Evolutionary conservation across 2,797 vertebrate species (phyloP), one percentile per base, ranked within the genome.

Genomic region (Streptopelia turtur): DNA sequence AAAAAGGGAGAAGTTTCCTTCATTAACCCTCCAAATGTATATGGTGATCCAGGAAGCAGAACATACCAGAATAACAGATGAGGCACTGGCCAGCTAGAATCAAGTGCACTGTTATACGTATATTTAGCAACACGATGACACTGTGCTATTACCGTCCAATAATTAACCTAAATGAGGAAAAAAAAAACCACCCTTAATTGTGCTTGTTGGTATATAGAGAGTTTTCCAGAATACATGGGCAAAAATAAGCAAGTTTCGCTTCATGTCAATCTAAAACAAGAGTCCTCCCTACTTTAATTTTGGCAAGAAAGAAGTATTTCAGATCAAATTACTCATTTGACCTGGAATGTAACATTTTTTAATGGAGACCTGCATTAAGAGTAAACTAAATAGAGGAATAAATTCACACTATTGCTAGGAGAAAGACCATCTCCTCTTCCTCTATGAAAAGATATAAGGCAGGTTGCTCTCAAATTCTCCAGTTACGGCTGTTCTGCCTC

Each of bases 131-230:
- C 20, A 52, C 27, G 24, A 16, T 37, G 75, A 63, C 6, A 63
- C 3, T 33, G 11, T 16, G 53, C 37, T 70, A 41, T 61, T 61
- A 83, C 15, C 68, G 23, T 64, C 43, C 31, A 43, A 64, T 17
- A 70, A 52, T 39, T 78, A 47, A 85, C 1, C 3, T 66, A 72
- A 68, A 64, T 37, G 14, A 77, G 16, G 5, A 27, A 30, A 74
- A 60, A 23, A 43, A 5, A 0, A 28, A 0, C 4, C 4, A 66
- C 5, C 5, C 13, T 57, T 55, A 66, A 25, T 43, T 43, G 6
- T 53, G 13, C 47, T 56, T 78, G 9, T 27, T 39, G 12, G 30
- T 60, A 49, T 39, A 70, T 31, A 63, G 70, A 75, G 9, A 63
- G 22, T 37, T 82, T 41, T 64, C 14, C 9, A 82, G 41, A 68